A percentile compares a stretch with the other conserved stretches of the same genome.
These are phyloP conservation scores for Antrozous pallidus DNA, from an alignment of 2,797 vertebrate genomes.

Conservation along the genomic window DNA sequence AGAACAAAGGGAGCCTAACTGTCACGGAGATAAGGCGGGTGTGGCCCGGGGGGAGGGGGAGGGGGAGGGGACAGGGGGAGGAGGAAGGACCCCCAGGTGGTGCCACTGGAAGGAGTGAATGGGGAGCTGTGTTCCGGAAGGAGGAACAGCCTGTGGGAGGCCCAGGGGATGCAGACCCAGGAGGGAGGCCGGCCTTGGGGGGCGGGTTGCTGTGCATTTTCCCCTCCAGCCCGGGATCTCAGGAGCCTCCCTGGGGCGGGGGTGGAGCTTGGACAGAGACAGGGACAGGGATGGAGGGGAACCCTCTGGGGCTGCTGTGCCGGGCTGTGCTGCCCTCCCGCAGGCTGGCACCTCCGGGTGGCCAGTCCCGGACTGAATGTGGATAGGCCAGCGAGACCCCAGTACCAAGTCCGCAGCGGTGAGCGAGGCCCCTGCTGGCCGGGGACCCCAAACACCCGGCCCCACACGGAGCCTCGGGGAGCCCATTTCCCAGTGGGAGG, in stretches of 20 bases:
- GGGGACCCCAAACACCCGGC: no score
- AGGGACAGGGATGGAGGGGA: background rate
- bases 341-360: no score
- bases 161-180: background rate
- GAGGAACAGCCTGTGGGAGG: background rate
- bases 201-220: background rate
- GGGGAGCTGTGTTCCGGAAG: background rate
- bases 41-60: background rate
- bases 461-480: background rate
- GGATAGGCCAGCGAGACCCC: background rate
- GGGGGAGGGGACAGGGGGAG: background rate
- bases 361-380: background rate
- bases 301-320: background rate
- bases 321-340: no score
- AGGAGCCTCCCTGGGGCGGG: no score
- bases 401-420: background rate
- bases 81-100: background rate
- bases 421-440: background rate
- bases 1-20: background rate
- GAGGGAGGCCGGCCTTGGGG: background rate
- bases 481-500: background rate
- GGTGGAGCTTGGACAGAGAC: accelerated
- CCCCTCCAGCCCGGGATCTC: no score
- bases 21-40: background rate
- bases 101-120: accelerated